These are phyloP conservation scores for Actinostola sp. DNA, from an alignment of 92 coral and sea anemone genomes.

Conservation along the genomic window DNA sequence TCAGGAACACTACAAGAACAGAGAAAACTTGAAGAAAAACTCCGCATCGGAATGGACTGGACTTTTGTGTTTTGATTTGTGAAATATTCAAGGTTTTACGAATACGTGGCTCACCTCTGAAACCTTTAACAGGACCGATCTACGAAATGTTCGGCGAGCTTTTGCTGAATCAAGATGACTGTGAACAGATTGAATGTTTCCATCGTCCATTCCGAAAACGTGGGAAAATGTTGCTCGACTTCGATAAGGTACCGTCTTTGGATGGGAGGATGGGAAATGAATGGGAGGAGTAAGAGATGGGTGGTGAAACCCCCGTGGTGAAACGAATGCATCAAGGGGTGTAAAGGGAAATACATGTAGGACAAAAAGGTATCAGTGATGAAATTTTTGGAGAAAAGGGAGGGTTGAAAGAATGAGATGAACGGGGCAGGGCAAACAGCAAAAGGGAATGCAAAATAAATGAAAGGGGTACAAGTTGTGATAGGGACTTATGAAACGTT, in stretches of 20 bases:
- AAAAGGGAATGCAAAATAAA: too few species aligned
- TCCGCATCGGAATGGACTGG: constrained; percentile 71
- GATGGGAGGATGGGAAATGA: background rate
- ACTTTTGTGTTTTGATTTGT: constrained; percentile 68
- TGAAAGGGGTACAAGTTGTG: too few species aligned
- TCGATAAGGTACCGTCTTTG: constrained; percentile 90
- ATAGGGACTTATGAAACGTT: too few species aligned
- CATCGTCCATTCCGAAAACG: constrained; percentile 58
- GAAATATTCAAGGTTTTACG: constrained; percentile 75
- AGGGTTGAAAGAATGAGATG: too few species aligned
- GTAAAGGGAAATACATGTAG: too few species aligned
- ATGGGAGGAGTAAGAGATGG: background rate
- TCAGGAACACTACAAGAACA: constrained; percentile 82
- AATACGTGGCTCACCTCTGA: constrained; percentile 68
- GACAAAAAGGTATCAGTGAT: too few species aligned
- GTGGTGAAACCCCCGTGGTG: background rate
- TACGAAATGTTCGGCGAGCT: constrained; percentile 71
- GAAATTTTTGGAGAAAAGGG: too few species aligned
- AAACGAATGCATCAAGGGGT: too few species aligned
- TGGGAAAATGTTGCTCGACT: constrained; percentile 58
- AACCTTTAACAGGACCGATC: constrained; percentile 72
- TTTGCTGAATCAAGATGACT: constrained; percentile 23
- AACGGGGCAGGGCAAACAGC: too few species aligned
- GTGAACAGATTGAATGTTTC: constrained; percentile 74
- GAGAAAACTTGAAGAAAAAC: constrained; percentile 56